These are phyloP conservation scores for Mesocricetus auratus DNA, from an alignment of 2,113 vertebrate species.

Conservation along the genomic window DNA sequence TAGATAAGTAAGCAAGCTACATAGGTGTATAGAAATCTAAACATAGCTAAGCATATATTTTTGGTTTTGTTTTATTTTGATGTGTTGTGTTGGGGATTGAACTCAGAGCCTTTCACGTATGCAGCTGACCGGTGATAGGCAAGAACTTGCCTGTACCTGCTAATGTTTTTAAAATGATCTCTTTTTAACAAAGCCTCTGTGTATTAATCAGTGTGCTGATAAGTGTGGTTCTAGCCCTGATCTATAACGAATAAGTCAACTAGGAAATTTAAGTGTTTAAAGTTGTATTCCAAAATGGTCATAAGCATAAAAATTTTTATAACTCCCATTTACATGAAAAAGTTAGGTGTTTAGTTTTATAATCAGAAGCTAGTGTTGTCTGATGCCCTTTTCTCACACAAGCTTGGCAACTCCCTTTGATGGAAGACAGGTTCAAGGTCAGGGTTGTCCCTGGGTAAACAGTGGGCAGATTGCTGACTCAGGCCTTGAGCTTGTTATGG, in stretches of 20 bases:
- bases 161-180: neutral
- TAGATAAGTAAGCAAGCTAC: neutral
- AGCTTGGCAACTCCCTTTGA: neutral
- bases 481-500: neutral
- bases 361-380: neutral
- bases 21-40: neutral
- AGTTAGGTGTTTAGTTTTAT: neutral
- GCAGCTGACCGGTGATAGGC: neutral
- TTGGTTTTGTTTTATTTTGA: neutral
- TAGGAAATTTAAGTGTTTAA: slow-evolving; percentile 22
- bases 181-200: neutral
- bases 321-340: neutral
- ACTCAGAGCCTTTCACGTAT: neutral
- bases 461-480: neutral
- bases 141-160: neutral
- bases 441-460: neutral
- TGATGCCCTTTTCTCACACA: neutral
- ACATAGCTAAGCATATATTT: neutral
- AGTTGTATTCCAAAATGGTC: neutral
- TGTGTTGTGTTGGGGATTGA: neutral
- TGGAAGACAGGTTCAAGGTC: neutral
- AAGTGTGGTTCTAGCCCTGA: slow-evolving; percentile 20
- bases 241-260: neutral
- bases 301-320: slow-evolving; percentile 9
- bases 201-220: neutral